phyloP scores from a whole-genome alignment of 2,113 vertebrate genomes.

The Pomatostomus ruficeps region DNA sequence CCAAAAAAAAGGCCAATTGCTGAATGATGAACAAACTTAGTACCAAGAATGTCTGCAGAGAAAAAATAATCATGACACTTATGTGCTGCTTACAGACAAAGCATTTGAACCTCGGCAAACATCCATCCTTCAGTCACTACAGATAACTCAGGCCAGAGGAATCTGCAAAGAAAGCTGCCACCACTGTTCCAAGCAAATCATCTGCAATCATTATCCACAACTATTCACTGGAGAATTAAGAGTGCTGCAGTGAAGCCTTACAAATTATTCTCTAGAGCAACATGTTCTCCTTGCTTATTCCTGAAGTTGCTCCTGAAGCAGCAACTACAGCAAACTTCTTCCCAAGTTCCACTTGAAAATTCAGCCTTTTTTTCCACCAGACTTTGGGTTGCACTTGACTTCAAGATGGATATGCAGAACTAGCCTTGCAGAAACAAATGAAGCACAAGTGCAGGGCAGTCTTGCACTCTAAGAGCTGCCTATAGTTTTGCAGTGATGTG shows the following conservation, averaged over 20 bases:
- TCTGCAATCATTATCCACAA: neutral
- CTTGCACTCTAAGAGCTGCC: neutral
- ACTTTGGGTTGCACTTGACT: neutral
- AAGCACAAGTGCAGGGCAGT: neutral
- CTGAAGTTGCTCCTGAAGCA: neutral
- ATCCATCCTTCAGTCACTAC: neutral
- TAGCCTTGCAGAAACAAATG: neutral
- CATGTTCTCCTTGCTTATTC: neutral
- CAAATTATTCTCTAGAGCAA: fast-evolving
- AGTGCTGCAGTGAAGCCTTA: neutral
- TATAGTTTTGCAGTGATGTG: neutral
- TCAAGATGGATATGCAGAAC: neutral
- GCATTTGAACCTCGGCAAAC: neutral
- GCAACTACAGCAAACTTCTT: neutral
- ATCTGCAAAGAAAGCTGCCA: neutral
- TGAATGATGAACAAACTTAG: neutral
- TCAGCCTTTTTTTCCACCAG: neutral
- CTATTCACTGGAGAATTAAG: neutral
- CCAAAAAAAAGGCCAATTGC: neutral
- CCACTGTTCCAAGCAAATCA: neutral
- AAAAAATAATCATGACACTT: neutral
- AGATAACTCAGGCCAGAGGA: neutral
- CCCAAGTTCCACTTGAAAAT: neutral
- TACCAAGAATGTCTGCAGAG: neutral
- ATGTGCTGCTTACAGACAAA: neutral